A percentile compares a stretch with the other conserved stretches of the same genome.
Conservation (phyloP, 1,140 invertebrate genomes). For the Orussus abietinus region DNA sequence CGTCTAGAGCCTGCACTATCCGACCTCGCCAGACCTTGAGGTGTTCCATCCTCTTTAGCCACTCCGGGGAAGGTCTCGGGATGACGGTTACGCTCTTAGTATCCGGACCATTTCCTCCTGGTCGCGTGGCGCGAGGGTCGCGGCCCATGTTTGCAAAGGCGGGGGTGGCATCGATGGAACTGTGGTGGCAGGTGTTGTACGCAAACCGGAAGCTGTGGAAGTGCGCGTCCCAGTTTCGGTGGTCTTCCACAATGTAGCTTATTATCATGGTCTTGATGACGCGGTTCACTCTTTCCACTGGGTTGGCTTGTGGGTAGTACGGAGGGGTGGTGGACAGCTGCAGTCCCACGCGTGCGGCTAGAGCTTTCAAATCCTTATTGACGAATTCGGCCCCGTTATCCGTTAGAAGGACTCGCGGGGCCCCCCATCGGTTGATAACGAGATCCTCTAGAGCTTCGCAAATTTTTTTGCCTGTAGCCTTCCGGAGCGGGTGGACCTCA, state of each 20-base stretch:
- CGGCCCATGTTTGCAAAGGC: neutral
- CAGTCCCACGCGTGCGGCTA: neutral
- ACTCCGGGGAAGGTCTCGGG: no score
- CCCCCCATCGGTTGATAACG: neutral
- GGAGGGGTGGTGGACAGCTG: neutral
- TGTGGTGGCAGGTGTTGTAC: conserved; percentile 11
- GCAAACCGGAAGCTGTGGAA: conserved; percentile 6
- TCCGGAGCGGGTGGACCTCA: conserved; percentile 8
- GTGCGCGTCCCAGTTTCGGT: conserved; percentile 14
- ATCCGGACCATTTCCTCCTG: no score
- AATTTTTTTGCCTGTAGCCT: conserved; percentile 3
- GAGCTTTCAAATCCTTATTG: neutral
- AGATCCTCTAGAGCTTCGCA: neutral
- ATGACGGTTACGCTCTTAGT: no score
- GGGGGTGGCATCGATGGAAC: neutral
- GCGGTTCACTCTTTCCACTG: conserved; percentile 17
- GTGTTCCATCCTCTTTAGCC: no score
- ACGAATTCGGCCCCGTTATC: conserved; percentile 20
- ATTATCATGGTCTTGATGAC: conserved; percentile 17
- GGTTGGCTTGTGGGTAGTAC: conserved; percentile 19
- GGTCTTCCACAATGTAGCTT: conserved; percentile 11
- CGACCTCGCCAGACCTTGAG: no score
- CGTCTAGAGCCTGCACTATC: no score
- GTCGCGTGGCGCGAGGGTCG: no score
- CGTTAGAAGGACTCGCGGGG: neutral